A percentile compares a stretch with the other conserved stretches of the same genome.
These are phyloP conservation scores for Tipula helvola DNA, from an alignment of 2,888 invertebrate genomes.

Conservation along the genomic window DNA sequence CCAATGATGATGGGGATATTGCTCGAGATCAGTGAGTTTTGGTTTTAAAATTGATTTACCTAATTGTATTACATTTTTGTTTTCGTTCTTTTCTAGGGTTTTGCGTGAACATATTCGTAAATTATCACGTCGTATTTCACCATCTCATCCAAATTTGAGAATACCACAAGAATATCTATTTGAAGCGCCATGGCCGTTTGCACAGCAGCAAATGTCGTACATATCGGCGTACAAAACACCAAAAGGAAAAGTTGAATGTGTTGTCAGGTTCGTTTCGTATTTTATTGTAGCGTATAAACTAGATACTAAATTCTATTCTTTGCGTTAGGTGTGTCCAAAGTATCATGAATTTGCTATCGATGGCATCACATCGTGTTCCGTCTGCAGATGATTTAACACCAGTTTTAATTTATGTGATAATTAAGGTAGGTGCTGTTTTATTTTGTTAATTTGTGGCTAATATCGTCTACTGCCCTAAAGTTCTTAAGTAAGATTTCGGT, in stretches of 20 bases:
- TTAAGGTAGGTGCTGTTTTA: conserved; percentile 50
- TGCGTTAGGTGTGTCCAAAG: conserved; percentile 65
- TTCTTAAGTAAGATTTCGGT: too few species aligned
- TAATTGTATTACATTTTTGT: neutral
- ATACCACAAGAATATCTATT: conserved; percentile 74
- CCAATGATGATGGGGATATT: conserved; percentile 92
- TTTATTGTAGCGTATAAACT: too few species aligned
- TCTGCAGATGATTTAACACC: conserved; percentile 95
- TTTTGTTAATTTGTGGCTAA: too few species aligned
- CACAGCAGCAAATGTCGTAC: conserved; percentile 77
- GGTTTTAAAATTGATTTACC: neutral
- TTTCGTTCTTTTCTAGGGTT: conserved; percentile 42
- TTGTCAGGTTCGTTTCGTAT: conserved; percentile 27
- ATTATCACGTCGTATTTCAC: conserved; percentile 59
- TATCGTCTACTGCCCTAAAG: too few species aligned
- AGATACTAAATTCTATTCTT: neutral
- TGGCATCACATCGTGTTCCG: conserved; percentile 67
- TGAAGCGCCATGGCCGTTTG: conserved; percentile 93
- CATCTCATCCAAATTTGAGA: conserved; percentile 65
- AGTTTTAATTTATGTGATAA: conserved; percentile 89
- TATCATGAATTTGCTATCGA: conserved; percentile 83
- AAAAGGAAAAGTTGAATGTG: conserved; percentile 56
- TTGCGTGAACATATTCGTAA: conserved; percentile 81
- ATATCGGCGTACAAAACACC: conserved; percentile 87
- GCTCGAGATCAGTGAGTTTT: conserved; percentile 70